Conservation (phyloP, 2,797 vertebrate species). For the Scolopax rusticola region DNA sequence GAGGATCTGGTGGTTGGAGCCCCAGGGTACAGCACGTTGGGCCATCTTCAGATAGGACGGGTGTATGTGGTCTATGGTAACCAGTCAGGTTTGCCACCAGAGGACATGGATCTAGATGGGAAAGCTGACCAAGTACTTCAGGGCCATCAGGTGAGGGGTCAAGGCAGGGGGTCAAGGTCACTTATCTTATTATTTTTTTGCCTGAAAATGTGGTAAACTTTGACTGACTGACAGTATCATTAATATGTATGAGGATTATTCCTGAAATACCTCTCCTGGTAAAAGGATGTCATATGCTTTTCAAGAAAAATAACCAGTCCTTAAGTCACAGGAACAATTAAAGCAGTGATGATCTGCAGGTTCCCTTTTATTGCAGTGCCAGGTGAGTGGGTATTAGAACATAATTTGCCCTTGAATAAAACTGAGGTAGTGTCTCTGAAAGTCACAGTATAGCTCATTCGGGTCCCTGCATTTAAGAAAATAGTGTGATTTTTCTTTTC, state of each 20-base stretch:
- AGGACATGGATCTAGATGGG: slow-evolving; percentile 76
- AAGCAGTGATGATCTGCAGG: not conserved
- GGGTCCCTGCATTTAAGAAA: not conserved
- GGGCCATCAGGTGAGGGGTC: slow-evolving; percentile 74
- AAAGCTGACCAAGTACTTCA: slow-evolving; percentile 75
- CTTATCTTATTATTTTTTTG: not conserved
- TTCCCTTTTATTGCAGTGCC: not conserved
- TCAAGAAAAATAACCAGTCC: not conserved
- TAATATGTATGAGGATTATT: not conserved
- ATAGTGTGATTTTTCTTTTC: not conserved
- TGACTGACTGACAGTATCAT: not conserved
- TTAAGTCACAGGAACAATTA: not conserved
- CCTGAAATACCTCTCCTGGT: not conserved
- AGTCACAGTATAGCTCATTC: not conserved
- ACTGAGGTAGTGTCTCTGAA: not conserved
- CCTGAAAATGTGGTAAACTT: not conserved
- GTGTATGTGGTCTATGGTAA: slow-evolving; percentile 79
- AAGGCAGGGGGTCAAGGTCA: too few species aligned
- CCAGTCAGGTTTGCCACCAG: slow-evolving; percentile 72
- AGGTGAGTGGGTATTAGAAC: not conserved
- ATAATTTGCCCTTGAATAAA: not conserved
- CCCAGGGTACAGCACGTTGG: slow-evolving; percentile 77
- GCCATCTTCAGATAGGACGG: slow-evolving; percentile 75
- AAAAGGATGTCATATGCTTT: not conserved
- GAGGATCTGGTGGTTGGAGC: slow-evolving; percentile 79